Conservation (phyloP, 2,888 invertebrate species). For the Entomobrya proxima region DNA sequence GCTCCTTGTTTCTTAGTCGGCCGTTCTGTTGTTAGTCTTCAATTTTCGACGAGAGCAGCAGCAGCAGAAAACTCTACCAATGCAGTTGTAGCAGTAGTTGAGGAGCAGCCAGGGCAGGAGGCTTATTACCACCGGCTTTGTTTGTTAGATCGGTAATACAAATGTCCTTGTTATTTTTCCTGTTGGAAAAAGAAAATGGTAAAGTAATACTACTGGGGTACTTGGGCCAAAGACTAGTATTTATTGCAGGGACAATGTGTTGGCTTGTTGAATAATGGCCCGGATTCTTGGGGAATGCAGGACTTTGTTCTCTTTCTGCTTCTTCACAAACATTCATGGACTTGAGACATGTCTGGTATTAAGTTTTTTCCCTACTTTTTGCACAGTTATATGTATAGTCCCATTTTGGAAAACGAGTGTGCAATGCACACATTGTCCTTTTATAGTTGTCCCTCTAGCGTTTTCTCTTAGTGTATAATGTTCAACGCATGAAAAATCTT, state of each 20-base stretch:
- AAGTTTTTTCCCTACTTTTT: neutral
- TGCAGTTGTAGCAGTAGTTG: neutral
- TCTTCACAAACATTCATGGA: conserved; percentile 52
- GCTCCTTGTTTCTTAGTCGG: neutral
- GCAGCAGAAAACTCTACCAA: neutral
- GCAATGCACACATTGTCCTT: neutral
- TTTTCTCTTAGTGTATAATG: neutral
- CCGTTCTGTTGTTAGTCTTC: neutral
- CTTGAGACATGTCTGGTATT: conserved; percentile 2
- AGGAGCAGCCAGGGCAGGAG: neutral
- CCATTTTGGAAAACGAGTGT: too few relatives aligned
- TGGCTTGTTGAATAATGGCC: conserved; percentile 64
- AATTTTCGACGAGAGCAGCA: neutral
- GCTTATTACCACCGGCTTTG: neutral
- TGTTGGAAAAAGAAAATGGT: neutral
- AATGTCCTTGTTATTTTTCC: conserved; percentile 1
- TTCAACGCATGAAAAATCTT: conserved; percentile 28
- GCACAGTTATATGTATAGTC: too few relatives aligned
- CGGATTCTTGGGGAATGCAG: conserved; percentile 58
- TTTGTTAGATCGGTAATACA: neutral
- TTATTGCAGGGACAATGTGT: conserved; percentile 63
- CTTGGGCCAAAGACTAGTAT: conserved; percentile 53
- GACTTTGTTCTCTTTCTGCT: conserved; percentile 48
- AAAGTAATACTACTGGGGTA: conserved; percentile 25
- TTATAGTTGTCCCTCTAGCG: neutral